Percentiles rank a stretch among this genome's conserved stretches.
Conservation (phyloP, 2,888 invertebrate genomes). For the Chorisops tibialis region DNA sequence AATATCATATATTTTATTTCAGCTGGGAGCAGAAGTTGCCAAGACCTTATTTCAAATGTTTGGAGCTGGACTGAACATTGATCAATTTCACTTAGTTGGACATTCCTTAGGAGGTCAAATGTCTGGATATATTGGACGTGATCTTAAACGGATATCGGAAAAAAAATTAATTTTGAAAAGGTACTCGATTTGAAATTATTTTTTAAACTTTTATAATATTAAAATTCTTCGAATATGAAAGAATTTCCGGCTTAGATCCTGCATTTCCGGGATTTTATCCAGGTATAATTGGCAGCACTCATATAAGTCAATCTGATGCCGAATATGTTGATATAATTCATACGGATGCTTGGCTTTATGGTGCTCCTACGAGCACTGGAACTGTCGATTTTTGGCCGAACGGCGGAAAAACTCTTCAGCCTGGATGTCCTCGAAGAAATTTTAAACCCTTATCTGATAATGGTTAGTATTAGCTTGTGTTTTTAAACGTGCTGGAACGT, state of each 20-base stretch:
- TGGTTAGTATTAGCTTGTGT: slow-evolving; percentile 26
- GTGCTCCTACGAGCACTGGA: slow-evolving; percentile 55
- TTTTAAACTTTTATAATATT: background rate
- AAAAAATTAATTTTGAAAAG: slow-evolving; percentile 28
- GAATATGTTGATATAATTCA: slow-evolving; percentile 62
- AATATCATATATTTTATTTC: background rate
- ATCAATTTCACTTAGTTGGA: slow-evolving; percentile 35
- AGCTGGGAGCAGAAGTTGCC: slow-evolving; percentile 44
- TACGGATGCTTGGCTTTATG: slow-evolving; percentile 58
- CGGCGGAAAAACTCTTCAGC: slow-evolving; percentile 35
- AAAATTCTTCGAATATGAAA: slow-evolving; percentile 9
- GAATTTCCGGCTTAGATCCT: slow-evolving; percentile 36
- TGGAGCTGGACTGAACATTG: slow-evolving; percentile 31
- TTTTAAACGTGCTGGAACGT: no score
- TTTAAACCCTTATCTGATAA: slow-evolving; percentile 33
- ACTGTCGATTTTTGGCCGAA: slow-evolving; percentile 54
- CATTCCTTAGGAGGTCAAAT: slow-evolving; percentile 37
- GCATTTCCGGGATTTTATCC: slow-evolving; percentile 36
- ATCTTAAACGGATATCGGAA: slow-evolving; percentile 28
- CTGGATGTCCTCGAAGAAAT: slow-evolving; percentile 36
- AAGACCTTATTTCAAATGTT: slow-evolving; percentile 40
- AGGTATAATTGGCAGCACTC: slow-evolving; percentile 35
- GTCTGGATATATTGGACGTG: slow-evolving; percentile 31
- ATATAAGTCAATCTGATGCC: slow-evolving; percentile 53
- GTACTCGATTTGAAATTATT: slow-evolving; percentile 10